phyloP scores from a whole-genome alignment of 2,797 vertebrate genomes.

The Decapterus maruadsi region DNA sequence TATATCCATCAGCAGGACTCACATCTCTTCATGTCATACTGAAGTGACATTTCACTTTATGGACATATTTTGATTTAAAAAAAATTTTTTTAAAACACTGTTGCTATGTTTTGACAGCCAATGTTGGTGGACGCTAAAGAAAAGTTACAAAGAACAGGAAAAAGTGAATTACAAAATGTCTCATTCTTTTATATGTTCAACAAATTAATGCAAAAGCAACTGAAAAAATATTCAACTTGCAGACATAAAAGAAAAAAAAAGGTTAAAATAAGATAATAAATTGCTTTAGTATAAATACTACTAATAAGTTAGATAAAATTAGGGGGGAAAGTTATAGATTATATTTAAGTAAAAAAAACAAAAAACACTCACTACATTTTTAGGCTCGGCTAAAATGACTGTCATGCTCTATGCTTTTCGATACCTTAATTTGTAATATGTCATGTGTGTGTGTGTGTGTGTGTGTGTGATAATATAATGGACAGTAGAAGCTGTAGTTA shows the following conservation, averaged over 20 bases:
- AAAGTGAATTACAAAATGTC: neutral
- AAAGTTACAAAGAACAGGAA: neutral
- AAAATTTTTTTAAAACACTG: neutral
- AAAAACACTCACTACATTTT: neutral
- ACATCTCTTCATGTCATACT: conserved; percentile 5
- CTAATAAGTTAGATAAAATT: neutral
- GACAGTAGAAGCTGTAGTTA: neutral
- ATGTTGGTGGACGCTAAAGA: neutral
- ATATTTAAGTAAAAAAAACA: conserved; percentile 5
- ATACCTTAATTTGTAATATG: conserved; percentile 11
- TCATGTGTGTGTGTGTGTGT: no score
- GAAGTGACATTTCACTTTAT: neutral
- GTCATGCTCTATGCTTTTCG: neutral
- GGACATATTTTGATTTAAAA: neutral
- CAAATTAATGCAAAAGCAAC: no score
- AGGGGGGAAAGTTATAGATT: neutral
- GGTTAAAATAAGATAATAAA: neutral
- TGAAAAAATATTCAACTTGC: no score
- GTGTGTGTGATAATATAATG: neutral
- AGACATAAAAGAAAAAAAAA: neutral
- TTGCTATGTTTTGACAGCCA: neutral
- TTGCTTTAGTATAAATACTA: neutral
- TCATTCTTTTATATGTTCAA: neutral
- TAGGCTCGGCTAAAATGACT: neutral
- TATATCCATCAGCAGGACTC: conserved; percentile 11